Evolutionary conservation across 2,113 vertebrate genomes (phyloP).

Genomic region (Myrmophylax atrothorax): DNA sequence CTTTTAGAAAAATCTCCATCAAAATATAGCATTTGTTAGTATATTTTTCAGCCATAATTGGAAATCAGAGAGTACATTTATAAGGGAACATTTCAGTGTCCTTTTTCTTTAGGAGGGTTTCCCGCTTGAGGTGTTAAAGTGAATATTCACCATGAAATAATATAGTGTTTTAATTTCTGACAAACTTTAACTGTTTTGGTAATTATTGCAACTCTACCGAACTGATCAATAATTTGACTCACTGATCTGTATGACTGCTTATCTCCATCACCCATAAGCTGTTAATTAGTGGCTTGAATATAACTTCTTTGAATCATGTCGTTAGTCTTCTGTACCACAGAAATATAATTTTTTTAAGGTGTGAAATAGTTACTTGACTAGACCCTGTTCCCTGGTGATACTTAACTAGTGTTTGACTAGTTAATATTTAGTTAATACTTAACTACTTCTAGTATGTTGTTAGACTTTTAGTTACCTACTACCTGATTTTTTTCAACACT

Average conservation of each 20-base stretch:
- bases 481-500: not conserved
- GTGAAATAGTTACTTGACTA: not conserved
- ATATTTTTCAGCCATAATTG: not conserved
- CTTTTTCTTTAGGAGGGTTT: not conserved
- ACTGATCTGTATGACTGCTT: not conserved
- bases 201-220: not conserved
- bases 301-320: not conserved
- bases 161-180: not conserved
- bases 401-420: not conserved
- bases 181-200: not conserved
- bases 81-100: not conserved
- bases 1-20: not conserved
- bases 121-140: not conserved
- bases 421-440: not conserved
- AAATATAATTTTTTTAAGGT: not conserved
- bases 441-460: not conserved
- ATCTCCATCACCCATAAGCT: not conserved
- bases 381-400: not conserved
- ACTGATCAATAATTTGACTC: not conserved
- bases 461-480: not conserved
- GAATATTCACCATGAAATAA: not conserved
- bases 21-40: not conserved
- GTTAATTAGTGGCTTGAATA: not conserved
- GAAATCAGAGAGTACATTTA: not conserved
- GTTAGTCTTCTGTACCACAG: not conserved